Conservation (phyloP, 2,888 invertebrate genomes). For the Nomada goodeniana region DNA sequence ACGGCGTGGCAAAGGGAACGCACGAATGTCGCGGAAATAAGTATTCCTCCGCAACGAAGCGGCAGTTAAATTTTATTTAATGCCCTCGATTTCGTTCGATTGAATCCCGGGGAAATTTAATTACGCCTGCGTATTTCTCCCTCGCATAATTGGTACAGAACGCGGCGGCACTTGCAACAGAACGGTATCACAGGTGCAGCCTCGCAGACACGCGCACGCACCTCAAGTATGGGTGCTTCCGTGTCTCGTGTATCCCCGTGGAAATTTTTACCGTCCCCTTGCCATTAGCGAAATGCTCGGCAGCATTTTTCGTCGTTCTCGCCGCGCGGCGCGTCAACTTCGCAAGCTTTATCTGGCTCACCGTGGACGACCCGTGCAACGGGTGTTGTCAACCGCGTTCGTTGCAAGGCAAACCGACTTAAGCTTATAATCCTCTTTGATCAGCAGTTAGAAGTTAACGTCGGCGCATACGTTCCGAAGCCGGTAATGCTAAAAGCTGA, state of each 20-base stretch:
- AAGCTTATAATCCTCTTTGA: constrained; percentile 57
- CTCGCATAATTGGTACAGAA: background rate
- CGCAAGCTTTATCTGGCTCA: constrained; percentile 13
- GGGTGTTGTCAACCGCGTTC: constrained; percentile 18
- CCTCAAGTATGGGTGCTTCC: no score
- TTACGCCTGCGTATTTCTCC: background rate
- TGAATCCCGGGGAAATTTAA: background rate
- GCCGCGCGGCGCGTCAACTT: background rate
- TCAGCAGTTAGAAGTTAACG: constrained; percentile 61
- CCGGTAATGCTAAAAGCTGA: constrained; percentile 56
- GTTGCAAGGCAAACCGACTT: constrained; percentile 6
- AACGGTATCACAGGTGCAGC: background rate
- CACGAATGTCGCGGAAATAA: background rate
- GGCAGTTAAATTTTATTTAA: background rate
- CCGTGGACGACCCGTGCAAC: background rate
- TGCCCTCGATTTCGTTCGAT: background rate
- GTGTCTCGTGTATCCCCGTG: no score
- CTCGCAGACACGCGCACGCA: no score
- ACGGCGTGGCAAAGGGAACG: background rate
- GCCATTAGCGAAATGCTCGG: no score
- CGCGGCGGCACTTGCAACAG: background rate
- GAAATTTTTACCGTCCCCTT: no score
- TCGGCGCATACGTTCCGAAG: constrained; percentile 48
- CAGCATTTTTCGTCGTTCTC: background rate
- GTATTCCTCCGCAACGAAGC: background rate